Evolutionary conservation across 2,888 invertebrate genomes (phyloP).

Genomic region (Chrysotoxum bicinctum): DNA sequence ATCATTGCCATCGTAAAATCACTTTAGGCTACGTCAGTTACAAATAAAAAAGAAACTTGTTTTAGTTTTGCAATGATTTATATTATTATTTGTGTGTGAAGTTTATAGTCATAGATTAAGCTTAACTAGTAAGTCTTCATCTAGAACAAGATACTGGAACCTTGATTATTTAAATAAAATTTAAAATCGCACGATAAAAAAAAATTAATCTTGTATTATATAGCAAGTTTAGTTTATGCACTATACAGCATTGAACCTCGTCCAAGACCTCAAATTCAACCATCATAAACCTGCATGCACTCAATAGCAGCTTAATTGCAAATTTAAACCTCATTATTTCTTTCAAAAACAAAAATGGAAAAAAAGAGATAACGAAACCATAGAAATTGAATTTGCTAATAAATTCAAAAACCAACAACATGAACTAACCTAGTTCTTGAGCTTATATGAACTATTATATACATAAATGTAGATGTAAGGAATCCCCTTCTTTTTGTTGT

Average conservation of each 20-base stretch:
- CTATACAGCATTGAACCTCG: constrained; percentile 44
- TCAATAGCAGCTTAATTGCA: constrained; percentile 41
- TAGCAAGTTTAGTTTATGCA: background rate
- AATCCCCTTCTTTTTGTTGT: constrained; percentile 15
- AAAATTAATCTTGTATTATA: background rate
- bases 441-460: background rate
- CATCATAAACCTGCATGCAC: constrained; percentile 4
- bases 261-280: constrained; percentile 48
- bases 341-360: background rate
- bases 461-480: constrained; percentile 5
- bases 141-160: background rate
- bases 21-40: too few relatives aligned
- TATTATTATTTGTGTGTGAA: too few relatives aligned
- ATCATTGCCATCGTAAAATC: too few relatives aligned
- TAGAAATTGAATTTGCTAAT: constrained; percentile 33
- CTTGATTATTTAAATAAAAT: constrained; percentile 6
- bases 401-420: constrained; percentile 24
- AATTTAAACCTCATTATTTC: constrained; percentile 50
- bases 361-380: background rate
- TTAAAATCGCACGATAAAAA: background rate
- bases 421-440: constrained; percentile 40
- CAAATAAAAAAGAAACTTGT: too few relatives aligned
- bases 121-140: background rate
- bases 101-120: too few relatives aligned
- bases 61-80: too few relatives aligned